Evolutionary conservation across 2,888 invertebrate species (phyloP), one percentile per base, ranked within the genome.

Genomic region (Suillia variegata): DNA sequence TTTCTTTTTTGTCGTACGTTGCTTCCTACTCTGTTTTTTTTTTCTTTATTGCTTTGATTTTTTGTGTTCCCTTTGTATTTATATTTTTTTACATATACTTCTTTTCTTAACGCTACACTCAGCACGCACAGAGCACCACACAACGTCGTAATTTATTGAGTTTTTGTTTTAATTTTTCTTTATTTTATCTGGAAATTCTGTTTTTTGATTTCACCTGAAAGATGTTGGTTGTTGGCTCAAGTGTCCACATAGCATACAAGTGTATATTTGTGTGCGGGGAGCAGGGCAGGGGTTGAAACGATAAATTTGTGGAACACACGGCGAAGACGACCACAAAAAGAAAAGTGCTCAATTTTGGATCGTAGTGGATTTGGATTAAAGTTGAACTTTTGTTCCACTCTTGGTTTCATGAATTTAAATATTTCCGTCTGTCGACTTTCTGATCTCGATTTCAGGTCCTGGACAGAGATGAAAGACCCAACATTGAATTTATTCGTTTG

Each of bases 61-160:
- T 54, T n/a, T n/a, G n/a, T n/a, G n/a, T n/a, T 38, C 42, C 42
- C 42, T 54, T n/a, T n/a, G n/a, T n/a, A n/a, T n/a, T n/a, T n/a
- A n/a, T 42, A 52, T 34, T 52, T 52, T 34, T 13, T 52, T 18
- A n/a, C n/a, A n/a, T n/a, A n/a, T n/a, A n/a, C n/a, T n/a, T n/a
- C 8, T 42, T 13, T 38, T 42, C 53, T 54, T 33, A 31, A 54
- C 54, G 50, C 42, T 52, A 50, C 48, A 51, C 31, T 58, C 53
- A 52, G 59, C 58, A 61, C 61, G 20, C 56, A 63, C 63, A 63
- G 56, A 58, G 57, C 52, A 57, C 49, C 52, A 61, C 56, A 61
- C 61, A 61, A 54, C 59, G 47, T 55, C 18, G 20, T 8, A 45
- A 18, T 45, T 42, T 18, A 33, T 60, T 33, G 18, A 33, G 34